Conservation (phyloP, 2,888 invertebrate species). For the Schrankia costaestrigalis region DNA sequence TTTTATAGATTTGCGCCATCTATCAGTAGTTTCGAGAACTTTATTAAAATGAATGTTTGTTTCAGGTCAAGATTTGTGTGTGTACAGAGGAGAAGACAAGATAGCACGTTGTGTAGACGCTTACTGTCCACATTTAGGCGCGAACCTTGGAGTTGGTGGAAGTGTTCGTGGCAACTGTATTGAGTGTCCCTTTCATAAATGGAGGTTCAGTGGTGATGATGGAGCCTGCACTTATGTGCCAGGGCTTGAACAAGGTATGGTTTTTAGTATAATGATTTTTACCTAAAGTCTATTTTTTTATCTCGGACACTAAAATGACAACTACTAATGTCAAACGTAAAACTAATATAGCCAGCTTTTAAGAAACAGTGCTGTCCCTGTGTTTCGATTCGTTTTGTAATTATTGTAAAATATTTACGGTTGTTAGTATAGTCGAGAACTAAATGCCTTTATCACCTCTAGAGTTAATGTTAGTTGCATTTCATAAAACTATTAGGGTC, state of each 20-base stretch:
- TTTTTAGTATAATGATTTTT: not conserved
- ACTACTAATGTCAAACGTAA: too few relatives aligned
- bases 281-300: not conserved
- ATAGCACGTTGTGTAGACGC: constrained; percentile 87
- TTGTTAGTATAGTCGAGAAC: too few relatives aligned
- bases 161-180: constrained; percentile 88
- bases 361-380: too few relatives aligned
- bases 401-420: too few relatives aligned
- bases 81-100: constrained; percentile 84
- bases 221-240: constrained; percentile 89
- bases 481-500: too few relatives aligned
- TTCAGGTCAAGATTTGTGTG: constrained; percentile 85
- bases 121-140: constrained; percentile 95
- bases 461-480: too few relatives aligned
- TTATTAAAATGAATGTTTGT: too few relatives aligned
- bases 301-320: not conserved
- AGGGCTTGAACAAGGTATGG: constrained; percentile 58
- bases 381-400: too few relatives aligned
- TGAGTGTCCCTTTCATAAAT: constrained; percentile 94
- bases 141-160: constrained; percentile 91
- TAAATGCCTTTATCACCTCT: too few relatives aligned
- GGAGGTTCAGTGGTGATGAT: constrained; percentile 89
- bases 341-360: too few relatives aligned
- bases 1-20: too few relatives aligned
- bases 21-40: too few relatives aligned